Base-by-base conservation (phyloP, 2,113 vertebrate species). In the Anolis sagrei region DNA sequence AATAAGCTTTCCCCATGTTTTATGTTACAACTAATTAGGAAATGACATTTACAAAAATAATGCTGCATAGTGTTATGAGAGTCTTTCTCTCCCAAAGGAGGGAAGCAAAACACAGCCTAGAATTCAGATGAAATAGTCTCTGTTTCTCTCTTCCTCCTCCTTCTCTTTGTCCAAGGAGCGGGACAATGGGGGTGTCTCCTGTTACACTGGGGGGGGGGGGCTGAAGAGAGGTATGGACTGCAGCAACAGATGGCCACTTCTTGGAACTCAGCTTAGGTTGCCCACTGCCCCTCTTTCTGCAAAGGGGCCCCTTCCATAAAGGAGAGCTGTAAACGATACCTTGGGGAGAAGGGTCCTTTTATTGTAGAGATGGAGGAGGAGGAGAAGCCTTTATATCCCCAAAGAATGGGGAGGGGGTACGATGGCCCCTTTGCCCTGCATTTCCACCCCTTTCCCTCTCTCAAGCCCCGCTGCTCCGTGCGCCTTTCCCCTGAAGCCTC, bases 231-330 rank as follows among this genome's bases (percentile, higher is more conserved):
- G 76, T 86, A 11, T 14, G 11, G 78, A 74, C 9, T 87, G 86
- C 85, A 85, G 74, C 0, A 88, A 91, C 96, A 96, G 95, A 95
- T 93, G 94, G 94, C 61, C 72, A 89, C 92, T 69, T 44, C 39
- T 44, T 44, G 39, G 39, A 93, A 92, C 94, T 90, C 73, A 74
- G 91, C 90, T 93, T 86, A 90, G 76, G 90, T 92, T 90, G 29
- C 86, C 90, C 88, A 78, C 90, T 3, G 54, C 54, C 54, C 14
- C 87, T 75, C n/a, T 90, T 87, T 90, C 91, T 89, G 83, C 85
- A 93, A 95, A 93, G 94, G 83, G 93, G 66, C 79, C 88, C 90
- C 89, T 95, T 91, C 91, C 93, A 90, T 82, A 48, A 58, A 58
- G 68, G 21, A 1, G 1, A 83, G 85, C 82, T 88, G 87, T 75